Conservation (phyloP, 2,888 invertebrate genomes). For the Rhopalosiphum nymphaeae region DNA sequence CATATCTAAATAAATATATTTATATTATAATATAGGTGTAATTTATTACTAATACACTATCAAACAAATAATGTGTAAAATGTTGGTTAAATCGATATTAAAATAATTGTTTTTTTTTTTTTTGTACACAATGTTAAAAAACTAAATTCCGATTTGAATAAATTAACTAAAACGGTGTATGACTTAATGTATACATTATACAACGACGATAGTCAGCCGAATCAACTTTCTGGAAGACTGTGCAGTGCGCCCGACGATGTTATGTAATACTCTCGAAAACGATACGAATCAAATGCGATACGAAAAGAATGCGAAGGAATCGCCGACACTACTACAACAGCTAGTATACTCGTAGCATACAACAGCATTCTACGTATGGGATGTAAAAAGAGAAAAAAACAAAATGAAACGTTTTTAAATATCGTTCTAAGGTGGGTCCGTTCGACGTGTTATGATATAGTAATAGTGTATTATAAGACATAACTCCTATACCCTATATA, state of each 20-base stretch:
- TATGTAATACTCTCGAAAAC: background rate
- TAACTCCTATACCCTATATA: background rate
- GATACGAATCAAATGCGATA: background rate
- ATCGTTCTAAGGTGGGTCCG: background rate
- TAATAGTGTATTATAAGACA: background rate
- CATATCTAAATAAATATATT: background rate
- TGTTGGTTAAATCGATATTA: background rate
- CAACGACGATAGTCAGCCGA: background rate
- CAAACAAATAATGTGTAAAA: background rate
- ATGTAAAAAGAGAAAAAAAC: background rate
- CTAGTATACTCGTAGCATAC: background rate
- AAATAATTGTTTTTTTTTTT: background rate
- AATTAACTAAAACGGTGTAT: background rate
- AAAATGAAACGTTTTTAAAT: background rate
- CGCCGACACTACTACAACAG: background rate
- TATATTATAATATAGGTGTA: background rate
- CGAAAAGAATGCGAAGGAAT: background rate
- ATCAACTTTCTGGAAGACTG: background rate
- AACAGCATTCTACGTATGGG: background rate
- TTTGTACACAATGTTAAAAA: background rate
- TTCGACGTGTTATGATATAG: background rate
- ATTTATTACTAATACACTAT: background rate
- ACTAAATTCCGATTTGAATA: background rate
- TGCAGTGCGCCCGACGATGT: background rate
- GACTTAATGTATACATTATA: background rate